Base-by-base conservation (phyloP, 2,797 vertebrate genomes). In the Acanthurus lineatus region DNA sequence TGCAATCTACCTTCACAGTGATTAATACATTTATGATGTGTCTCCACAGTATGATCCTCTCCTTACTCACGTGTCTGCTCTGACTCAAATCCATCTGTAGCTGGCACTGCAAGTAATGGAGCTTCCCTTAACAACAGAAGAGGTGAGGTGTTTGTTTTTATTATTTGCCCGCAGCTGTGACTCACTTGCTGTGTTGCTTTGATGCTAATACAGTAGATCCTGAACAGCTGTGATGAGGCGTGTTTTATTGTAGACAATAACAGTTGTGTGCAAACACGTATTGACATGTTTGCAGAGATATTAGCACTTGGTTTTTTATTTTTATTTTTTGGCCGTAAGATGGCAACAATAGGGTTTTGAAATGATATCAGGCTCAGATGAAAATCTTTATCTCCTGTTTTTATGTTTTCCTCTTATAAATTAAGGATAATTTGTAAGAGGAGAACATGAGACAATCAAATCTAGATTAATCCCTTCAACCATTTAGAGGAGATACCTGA, bases 181-280 rank as follows among this genome's bases (percentile, higher is more conserved):
- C 65, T 88, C 86, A 87, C 56, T 14, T 48, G n/a, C 38, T 73
- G 56, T 15, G n/a, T 51, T 16, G 47, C n/a, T 62, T 9, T 28
- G 28, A 45, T 19, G 58, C 6, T 68, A 60, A 20, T 16, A 57
- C 19, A 9, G 72, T 6, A 49, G 52, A 53, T 77, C 45, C 63
- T 20, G 56, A 83, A 62, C 86, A 86, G 77, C 88, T 79, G 73
- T 54, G 79, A 79, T 9, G n/a, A 82, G 59, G 66, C 69, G 68
- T 0, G 28, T 9, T 54, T 45, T 32, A 32, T 32, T n/a, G 65
- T 19, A 25, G 5, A 65, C 51, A 56, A 12, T 12, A 52, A 56
- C 49, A 60, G 19, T 59, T 32, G 16, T 22, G 14, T 19, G 10
- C 59, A 65, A 73, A 67, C 84, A 73, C 16, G 81, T 53, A 53